These are phyloP conservation scores for Platycnemis pennipes DNA, from an alignment of 2,888 invertebrate genomes.

Conservation along the genomic window DNA sequence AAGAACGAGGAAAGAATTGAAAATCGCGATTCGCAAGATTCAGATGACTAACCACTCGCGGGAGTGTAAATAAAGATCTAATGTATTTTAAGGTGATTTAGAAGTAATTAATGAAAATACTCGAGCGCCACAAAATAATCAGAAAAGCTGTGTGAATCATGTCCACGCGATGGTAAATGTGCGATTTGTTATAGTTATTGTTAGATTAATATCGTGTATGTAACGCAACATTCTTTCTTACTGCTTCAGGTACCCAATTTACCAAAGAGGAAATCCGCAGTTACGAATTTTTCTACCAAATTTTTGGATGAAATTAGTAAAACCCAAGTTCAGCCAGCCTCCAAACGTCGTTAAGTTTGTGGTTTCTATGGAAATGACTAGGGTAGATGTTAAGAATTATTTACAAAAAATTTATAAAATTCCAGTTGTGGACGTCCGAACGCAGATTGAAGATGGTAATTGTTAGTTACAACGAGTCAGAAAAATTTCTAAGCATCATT, in stretches of 20 bases:
- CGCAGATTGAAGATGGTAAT: conserved; percentile 87
- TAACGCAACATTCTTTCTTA: conserved; percentile 13
- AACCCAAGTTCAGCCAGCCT: conserved; percentile 84
- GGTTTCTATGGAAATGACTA: conserved; percentile 97
- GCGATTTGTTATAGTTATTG: conserved; percentile 53
- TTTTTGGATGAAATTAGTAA: conserved; percentile 97
- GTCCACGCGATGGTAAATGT: conserved; percentile 74
- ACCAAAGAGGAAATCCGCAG: conserved; percentile 96
- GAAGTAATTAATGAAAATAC: background rate
- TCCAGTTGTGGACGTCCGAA: conserved; percentile 88
- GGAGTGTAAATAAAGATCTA: background rate
- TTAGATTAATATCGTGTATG: conserved; percentile 12
- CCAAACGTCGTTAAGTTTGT: conserved; percentile 92
- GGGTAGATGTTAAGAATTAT: conserved; percentile 93
- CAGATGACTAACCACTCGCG: background rate
- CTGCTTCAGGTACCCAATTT: conserved; percentile 91
- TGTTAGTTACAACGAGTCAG: conserved; percentile 7
- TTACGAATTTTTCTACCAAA: conserved; percentile 95
- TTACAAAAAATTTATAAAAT: conserved; percentile 97
- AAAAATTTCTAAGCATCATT: no score
- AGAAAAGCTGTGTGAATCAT: conserved; percentile 53
- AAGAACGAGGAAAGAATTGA: no score
- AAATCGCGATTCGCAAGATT: background rate
- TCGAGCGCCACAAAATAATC: no score
- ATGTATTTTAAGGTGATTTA: background rate